Conservation (phyloP, 2,113 vertebrate genomes). For the Sinocyclocheilus rhinocerous region DNA sequence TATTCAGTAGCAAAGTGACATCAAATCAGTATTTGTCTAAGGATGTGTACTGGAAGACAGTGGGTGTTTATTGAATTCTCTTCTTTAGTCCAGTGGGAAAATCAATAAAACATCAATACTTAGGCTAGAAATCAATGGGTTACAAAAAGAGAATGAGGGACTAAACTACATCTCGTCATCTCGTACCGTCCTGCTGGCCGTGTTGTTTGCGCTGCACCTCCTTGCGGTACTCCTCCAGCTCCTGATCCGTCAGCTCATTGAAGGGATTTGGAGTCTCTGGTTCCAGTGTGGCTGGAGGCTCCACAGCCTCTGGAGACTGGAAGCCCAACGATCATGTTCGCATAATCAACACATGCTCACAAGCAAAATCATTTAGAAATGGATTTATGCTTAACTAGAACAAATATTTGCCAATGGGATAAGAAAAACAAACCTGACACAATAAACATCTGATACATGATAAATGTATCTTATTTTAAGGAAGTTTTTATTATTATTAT, state of each 20-base stretch:
- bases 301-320: slow-evolving; percentile 85
- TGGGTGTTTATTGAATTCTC: neutral
- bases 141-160: neutral
- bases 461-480: too few relatives aligned
- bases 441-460: too few relatives aligned
- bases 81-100: neutral
- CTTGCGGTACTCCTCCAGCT: slow-evolving; percentile 93
- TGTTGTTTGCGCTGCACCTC: slow-evolving; percentile 88
- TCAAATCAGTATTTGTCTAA: neutral
- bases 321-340: slow-evolving; percentile 15
- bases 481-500: too few relatives aligned
- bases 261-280: slow-evolving; percentile 93
- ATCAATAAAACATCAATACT: neutral
- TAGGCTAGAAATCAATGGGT: neutral
- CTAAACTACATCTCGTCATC: neutral
- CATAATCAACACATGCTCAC: neutral
- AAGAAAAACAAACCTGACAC: too few relatives aligned
- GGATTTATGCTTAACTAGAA: too few relatives aligned
- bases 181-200: slow-evolving; percentile 78
- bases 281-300: slow-evolving; percentile 65
- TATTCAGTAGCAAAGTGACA: neutral
- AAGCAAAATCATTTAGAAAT: neutral
- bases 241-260: slow-evolving; percentile 94
- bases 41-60: neutral
- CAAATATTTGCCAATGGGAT: too few relatives aligned